These are phyloP conservation scores for Arrhamphus sclerolepis DNA, from an alignment of 2,797 vertebrate species.

Conservation along the genomic window DNA sequence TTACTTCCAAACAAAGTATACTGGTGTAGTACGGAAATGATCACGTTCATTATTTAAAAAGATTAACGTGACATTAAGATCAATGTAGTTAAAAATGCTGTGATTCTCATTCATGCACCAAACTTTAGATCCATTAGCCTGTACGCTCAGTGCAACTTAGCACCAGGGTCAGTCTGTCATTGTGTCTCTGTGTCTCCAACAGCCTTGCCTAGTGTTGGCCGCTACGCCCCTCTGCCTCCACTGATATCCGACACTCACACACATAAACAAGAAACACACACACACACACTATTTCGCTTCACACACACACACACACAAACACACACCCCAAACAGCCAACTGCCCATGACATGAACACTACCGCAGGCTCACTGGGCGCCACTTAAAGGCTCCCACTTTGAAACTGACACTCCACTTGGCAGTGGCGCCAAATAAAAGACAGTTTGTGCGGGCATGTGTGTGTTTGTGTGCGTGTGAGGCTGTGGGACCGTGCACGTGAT, in stretches of 20 bases:
- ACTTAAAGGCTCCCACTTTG: conserved; percentile 76
- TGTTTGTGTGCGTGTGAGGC: conserved; percentile 22
- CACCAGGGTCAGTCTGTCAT: conserved; percentile 62
- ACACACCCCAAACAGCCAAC: conserved; percentile 64
- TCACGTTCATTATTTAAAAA: conserved; percentile 10
- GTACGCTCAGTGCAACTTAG: conserved; percentile 26
- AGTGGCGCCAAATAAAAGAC: conserved; percentile 64
- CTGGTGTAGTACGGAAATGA: conserved; percentile 1
- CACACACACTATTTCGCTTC: conserved; percentile 40
- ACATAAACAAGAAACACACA: conserved; percentile 41
- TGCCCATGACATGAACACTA: conserved; percentile 73
- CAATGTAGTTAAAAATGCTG: neutral
- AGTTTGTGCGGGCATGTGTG: conserved; percentile 33
- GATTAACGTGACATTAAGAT: neutral
- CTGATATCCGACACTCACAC: conserved; percentile 49
- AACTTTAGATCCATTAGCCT: neutral
- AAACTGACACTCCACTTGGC: conserved; percentile 76
- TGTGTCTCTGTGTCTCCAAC: conserved; percentile 48
- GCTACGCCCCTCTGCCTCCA: conserved; percentile 58
- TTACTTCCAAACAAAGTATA: neutral
- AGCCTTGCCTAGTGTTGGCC: conserved; percentile 59
- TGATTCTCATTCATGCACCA: neutral
- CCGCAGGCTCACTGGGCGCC: conserved; percentile 68
- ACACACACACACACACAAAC: conserved; percentile 48
- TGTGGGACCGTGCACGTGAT: conserved; percentile 17